Percentiles rank a stretch among this genome's conserved stretches.
These are phyloP conservation scores for Gouania willdenowi DNA, from an alignment of 2,797 vertebrate genomes.

Conservation along the genomic window DNA sequence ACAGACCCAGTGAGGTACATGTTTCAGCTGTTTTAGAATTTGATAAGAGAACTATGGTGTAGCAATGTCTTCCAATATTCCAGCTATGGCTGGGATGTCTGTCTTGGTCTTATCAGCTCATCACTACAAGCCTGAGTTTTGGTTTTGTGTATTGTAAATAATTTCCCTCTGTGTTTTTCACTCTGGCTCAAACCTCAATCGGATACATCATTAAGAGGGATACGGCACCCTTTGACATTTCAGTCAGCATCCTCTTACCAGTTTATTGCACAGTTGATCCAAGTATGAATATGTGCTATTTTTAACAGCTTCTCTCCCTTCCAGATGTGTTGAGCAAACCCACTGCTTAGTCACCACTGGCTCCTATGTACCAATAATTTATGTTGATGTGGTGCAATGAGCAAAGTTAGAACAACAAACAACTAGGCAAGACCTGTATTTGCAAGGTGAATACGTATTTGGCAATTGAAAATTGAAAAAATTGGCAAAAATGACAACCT, in stretches of 20 bases:
- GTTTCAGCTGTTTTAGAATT: background rate
- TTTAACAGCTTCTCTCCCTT: slow-evolving; percentile 11
- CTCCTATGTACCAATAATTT: slow-evolving; percentile 1
- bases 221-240: slow-evolving; percentile 6
- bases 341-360: slow-evolving; percentile 9
- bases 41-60: no score
- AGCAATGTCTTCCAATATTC: slow-evolving; percentile 12
- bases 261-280: background rate
- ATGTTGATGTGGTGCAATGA: slow-evolving; percentile 7
- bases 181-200: slow-evolving; percentile 27
- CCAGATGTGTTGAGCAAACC: background rate
- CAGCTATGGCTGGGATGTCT: slow-evolving; percentile 15
- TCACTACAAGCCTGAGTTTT: slow-evolving; percentile 22
- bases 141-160: slow-evolving; percentile 14
- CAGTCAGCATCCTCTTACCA: background rate
- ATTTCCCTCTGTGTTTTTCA: slow-evolving; percentile 19
- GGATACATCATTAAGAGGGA: slow-evolving; percentile 34
- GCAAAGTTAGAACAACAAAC: no score
- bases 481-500: no score
- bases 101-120: slow-evolving; percentile 21
- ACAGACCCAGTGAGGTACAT: slow-evolving; percentile 1
- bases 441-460: no score
- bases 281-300: slow-evolving; percentile 2
- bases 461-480: no score
- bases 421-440: no score